These are phyloP conservation scores for Enteromius fasciolatus DNA, from an alignment of 2,797 vertebrate genomes.

Conservation along the genomic window DNA sequence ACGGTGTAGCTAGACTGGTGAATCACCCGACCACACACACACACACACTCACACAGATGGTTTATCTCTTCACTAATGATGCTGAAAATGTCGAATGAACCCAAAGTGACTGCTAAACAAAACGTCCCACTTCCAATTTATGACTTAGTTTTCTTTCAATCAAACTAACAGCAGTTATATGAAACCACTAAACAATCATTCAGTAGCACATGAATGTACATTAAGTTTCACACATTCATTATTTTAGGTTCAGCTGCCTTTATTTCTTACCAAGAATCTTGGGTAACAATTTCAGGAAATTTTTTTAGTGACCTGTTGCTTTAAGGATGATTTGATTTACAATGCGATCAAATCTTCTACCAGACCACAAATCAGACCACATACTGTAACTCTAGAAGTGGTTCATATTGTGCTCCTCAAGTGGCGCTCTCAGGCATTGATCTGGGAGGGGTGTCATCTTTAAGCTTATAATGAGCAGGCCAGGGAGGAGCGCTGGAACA, in stretches of 20 bases:
- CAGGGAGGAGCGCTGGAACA: constrained; percentile 8
- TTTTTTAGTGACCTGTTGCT: neutral
- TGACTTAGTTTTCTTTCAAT: constrained; percentile 30
- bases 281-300: neutral
- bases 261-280: neutral
- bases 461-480: constrained; percentile 29
- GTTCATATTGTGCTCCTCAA: constrained; percentile 23
- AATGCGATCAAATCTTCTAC: neutral
- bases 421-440: constrained; percentile 8
- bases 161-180: neutral
- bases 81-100: constrained; percentile 35
- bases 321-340: constrained; percentile 19
- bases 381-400: constrained; percentile 3
- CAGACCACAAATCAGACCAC: constrained; percentile 19
- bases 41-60: constrained; percentile 22
- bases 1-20: constrained; percentile 18
- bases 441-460: constrained; percentile 37
- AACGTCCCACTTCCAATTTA: constrained; percentile 3
- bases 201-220: neutral
- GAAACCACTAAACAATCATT: neutral
- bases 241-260: neutral
- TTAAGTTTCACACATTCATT: neutral
- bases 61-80: constrained; percentile 40
- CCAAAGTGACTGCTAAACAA: constrained; percentile 32
- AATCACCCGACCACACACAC: constrained; percentile 19